Conservation (phyloP, 1,140 invertebrate species). For the Zaprionus capensis region DNA sequence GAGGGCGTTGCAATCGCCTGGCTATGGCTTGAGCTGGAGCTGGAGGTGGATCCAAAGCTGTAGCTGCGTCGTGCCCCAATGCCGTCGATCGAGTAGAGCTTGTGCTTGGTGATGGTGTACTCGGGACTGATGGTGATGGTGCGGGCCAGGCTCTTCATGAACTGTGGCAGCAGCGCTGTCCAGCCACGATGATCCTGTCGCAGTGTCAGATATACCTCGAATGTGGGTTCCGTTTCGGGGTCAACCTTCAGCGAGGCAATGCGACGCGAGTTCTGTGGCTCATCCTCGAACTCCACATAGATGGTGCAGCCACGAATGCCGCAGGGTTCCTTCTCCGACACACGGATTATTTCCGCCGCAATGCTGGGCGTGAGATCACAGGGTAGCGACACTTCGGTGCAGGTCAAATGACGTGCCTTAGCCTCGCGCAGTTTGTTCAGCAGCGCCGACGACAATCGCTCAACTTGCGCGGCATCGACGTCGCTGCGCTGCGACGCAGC, state of each 20-base stretch:
- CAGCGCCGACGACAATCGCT: constrained; percentile 88
- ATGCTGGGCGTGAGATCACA: constrained; percentile 91
- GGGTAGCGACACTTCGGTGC: constrained; percentile 92
- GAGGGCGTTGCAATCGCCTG: constrained; percentile 73
- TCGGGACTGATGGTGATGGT: constrained; percentile 93
- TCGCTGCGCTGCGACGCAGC: constrained; percentile 34
- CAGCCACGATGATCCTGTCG: constrained; percentile 92
- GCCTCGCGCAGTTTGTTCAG: constrained; percentile 91
- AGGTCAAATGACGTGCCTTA: constrained; percentile 90
- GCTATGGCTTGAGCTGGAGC: constrained; percentile 59
- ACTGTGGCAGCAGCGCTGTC: constrained; percentile 92
- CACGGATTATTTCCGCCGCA: constrained; percentile 89
- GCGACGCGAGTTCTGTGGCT: constrained; percentile 85
- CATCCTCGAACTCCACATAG: constrained; percentile 90
- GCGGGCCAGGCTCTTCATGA: constrained; percentile 91
- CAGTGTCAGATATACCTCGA: constrained; percentile 93
- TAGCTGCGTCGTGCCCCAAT: constrained; percentile 68
- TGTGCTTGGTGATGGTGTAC: constrained; percentile 93
- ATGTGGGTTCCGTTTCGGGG: constrained; percentile 92
- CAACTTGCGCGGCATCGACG: constrained; percentile 69
- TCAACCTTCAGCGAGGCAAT: constrained; percentile 91
- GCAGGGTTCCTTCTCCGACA: constrained; percentile 93
- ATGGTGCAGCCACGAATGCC: constrained; percentile 91
- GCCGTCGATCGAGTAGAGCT: constrained; percentile 87
- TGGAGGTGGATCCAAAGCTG: constrained; percentile 64